A percentile compares a stretch with the other conserved stretches of the same genome.
These are phyloP conservation scores for Labeo rohita DNA, from an alignment of 2,113 vertebrate species.

Conservation along the genomic window DNA sequence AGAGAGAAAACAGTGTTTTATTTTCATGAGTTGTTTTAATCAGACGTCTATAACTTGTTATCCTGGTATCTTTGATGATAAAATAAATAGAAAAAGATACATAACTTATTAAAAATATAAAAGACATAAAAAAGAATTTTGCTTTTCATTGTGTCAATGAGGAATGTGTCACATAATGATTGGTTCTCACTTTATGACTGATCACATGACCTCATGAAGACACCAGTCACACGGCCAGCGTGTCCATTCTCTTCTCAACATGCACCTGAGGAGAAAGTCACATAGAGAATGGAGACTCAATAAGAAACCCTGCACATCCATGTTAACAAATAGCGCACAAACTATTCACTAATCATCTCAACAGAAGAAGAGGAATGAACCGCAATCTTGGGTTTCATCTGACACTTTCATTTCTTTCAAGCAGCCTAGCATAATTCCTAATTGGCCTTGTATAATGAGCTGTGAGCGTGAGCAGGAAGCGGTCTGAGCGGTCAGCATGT, in stretches of 20 bases:
- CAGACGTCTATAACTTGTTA: no score
- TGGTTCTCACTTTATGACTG: not conserved
- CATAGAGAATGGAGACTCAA: not conserved
- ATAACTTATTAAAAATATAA: not conserved
- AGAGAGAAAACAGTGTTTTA: no score
- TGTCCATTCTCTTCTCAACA: slow-evolving; percentile 52
- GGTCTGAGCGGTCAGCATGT: slow-evolving; percentile 43
- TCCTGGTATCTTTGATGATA: not conserved
- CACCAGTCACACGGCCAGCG: slow-evolving; percentile 52
- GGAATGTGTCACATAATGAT: not conserved
- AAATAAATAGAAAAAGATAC: slow-evolving; percentile 1
- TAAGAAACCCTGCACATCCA: not conserved
- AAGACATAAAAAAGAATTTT: not conserved
- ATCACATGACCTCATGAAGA: not conserved
- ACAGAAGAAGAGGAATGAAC: not conserved
- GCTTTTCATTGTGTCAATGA: not conserved
- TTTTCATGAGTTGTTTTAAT: no score
- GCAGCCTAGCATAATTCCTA: not conserved
- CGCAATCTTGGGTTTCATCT: not conserved
- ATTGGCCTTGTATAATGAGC: not conserved
- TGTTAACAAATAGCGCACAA: not conserved
- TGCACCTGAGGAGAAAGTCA: slow-evolving; percentile 60
- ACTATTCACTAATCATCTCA: not conserved
- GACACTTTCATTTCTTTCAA: not conserved
- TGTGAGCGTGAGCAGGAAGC: not conserved